phyloP scores from a whole-genome alignment of 2,888 invertebrate species.

The Neoscelio sp. region DNA sequence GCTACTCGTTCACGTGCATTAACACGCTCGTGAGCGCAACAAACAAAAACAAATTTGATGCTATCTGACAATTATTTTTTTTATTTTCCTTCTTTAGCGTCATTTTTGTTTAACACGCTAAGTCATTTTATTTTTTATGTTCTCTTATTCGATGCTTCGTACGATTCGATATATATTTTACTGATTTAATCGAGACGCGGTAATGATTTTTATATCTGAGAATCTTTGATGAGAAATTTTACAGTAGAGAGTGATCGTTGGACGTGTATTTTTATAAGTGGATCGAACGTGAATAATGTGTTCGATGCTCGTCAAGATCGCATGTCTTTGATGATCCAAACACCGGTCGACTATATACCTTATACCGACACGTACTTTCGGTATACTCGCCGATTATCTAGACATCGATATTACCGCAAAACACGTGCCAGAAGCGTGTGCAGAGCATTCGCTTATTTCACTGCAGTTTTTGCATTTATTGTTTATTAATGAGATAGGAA shows the following conservation, averaged over 20 bases:
- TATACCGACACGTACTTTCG: slow-evolving; percentile 62
- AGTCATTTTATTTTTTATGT: slow-evolving; percentile 12
- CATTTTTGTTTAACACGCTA: slow-evolving; percentile 18
- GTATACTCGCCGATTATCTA: slow-evolving; percentile 63
- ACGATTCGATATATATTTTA: slow-evolving; percentile 30
- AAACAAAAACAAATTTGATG: slow-evolving; percentile 65
- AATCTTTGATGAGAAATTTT: no score
- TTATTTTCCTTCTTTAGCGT: slow-evolving; percentile 16
- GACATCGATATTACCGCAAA: slow-evolving; percentile 66
- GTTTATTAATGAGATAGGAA: slow-evolving; percentile 59
- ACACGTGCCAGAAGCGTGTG: slow-evolving; percentile 66
- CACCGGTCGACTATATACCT: slow-evolving; percentile 42
- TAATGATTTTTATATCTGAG: no score
- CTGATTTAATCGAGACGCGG: no score
- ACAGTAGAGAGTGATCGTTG: no score
- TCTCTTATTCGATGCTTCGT: not conserved
- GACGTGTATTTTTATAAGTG: no score
- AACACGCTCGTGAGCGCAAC: slow-evolving; percentile 49
- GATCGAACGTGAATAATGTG: no score
- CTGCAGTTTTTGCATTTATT: slow-evolving; percentile 65
- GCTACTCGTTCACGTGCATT: slow-evolving; percentile 52
- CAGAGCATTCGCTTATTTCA: slow-evolving; percentile 56
- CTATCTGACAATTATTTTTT: slow-evolving; percentile 49
- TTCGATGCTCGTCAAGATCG: slow-evolving; percentile 73
- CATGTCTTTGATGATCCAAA: slow-evolving; percentile 72